Conservation (phyloP, 2,113 vertebrate genomes). For the Neopipo cinnamomea region DNA sequence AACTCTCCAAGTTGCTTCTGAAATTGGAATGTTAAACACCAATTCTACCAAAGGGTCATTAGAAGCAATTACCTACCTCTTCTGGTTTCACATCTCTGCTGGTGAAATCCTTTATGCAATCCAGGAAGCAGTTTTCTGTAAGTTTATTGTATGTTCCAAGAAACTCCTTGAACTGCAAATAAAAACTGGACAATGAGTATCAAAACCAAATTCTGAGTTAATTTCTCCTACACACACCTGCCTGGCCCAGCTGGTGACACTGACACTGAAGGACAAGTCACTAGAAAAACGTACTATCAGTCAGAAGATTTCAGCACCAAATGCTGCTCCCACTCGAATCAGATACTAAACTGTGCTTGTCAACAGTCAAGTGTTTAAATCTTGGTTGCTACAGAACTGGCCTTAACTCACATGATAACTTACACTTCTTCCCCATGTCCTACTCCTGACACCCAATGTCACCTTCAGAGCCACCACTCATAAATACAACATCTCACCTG, state of each 20-base stretch:
- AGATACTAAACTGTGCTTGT: neutral
- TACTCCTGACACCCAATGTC: neutral
- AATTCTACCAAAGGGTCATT: neutral
- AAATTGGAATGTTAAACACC: neutral
- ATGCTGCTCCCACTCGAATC: neutral
- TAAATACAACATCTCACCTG: constrained; percentile 79
- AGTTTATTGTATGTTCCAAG: constrained; percentile 98
- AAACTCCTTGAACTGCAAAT: constrained; percentile 92
- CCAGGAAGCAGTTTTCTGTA: constrained; percentile 97
- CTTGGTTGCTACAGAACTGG: neutral
- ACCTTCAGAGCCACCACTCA: neutral
- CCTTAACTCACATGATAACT: neutral
- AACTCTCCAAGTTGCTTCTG: neutral
- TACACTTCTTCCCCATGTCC: neutral
- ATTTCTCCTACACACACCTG: neutral
- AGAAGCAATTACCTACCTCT: constrained; percentile 80
- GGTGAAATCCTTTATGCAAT: constrained; percentile 97
- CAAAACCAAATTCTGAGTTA: neutral
- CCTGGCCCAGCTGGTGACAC: neutral
- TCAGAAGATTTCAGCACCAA: neutral
- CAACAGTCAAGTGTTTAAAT: neutral
- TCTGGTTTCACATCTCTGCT: constrained; percentile 90
- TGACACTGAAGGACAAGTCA: neutral
- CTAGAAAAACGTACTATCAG: neutral
- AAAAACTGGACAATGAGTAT: constrained; percentile 29